A percentile compares a stretch with the other conserved stretches of the same genome.
phyloP scores from a whole-genome alignment of 2,113 vertebrate species.

The Hucho hucho region DNA sequence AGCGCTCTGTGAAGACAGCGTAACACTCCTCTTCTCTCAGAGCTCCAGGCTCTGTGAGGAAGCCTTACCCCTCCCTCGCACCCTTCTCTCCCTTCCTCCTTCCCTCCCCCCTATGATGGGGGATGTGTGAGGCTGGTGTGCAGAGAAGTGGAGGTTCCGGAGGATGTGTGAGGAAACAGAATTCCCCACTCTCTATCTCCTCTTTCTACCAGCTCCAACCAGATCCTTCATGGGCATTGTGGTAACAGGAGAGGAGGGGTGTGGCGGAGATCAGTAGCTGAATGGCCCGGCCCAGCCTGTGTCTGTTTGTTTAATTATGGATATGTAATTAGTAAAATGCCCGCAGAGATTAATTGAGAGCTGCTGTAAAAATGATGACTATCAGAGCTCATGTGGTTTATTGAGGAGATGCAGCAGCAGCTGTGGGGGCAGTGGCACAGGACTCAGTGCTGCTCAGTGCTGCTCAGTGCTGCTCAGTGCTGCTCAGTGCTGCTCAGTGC shows the following conservation, averaged over 20 bases:
- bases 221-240: background rate
- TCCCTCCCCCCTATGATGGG: background rate
- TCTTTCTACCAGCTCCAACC: too few relatives aligned
- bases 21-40: slow-evolving; percentile 58
- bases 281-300: slow-evolving; percentile 4
- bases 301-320: slow-evolving; percentile 39
- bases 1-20: slow-evolving; percentile 57
- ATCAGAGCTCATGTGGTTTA: slow-evolving; percentile 34
- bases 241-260: background rate
- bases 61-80: slow-evolving; percentile 13
- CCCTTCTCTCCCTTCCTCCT: background rate
- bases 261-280: background rate
- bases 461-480: too few relatives aligned
- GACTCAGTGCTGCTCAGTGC: background rate
- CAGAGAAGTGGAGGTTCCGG: background rate
- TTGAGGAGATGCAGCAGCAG: slow-evolving; percentile 8
- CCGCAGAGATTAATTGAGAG: slow-evolving; percentile 45
- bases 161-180: too few relatives aligned
- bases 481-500: too few relatives aligned
- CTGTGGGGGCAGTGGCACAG: slow-evolving; percentile 3
- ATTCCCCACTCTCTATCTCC: too few relatives aligned
- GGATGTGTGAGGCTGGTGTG: slow-evolving; percentile 10
- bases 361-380: slow-evolving; percentile 43
- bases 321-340: slow-evolving; percentile 37
- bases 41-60: slow-evolving; percentile 59